Base-by-base conservation (phyloP, 1,140 invertebrate genomes). In the Cardiocondyla obscurior region DNA sequence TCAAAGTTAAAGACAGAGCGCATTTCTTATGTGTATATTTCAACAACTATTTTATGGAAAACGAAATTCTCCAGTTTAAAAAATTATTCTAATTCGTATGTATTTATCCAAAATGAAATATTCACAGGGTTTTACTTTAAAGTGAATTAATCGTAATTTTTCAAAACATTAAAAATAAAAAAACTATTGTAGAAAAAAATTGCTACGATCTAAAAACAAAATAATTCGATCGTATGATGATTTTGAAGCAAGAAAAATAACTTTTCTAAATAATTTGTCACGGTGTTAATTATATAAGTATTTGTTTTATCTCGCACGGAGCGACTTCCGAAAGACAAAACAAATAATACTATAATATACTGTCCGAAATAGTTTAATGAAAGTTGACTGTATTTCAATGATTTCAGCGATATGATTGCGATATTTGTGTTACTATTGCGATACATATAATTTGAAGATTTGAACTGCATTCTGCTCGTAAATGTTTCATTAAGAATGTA, bases 401-500 rank as follows among this genome's bases (percentile, higher is more conserved):
- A n/a, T n/a, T n/a, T 74, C 53, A 42, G 14, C 33, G 19, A 77
- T 77, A 53, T 77, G 46, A 67, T 44, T 64, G 28, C 36, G 60
- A 30, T 39, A 77, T 46, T 28, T 44, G 39, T 53, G 42, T 53
- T 67, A 51, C 16, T 51, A 53, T 51, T 67, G 36, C 12, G 46
- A 77, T 51, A 53, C 25, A 77, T 51, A 53, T 33, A 76, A 44
- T 62, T 8, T 36, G 28, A n/a, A 49, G 46, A 77, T 77, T 77
- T 65, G 30, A 77, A 65, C 73, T 77, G 60, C 33, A 77, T 67
- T 55, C 33, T 39, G 60, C 46, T 39, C 22, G 8, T 67, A 51
- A 82, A 85, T 85, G 36, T 82, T 25, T 82, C 33, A 14, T 81
- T 58, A 74, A 58, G n/a, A 83, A 67, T 79, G 44, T 83, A 79